Percentiles rank a stretch among this genome's conserved stretches.
Evolutionary conservation across 2,113 vertebrate genomes (phyloP).

Genomic region (Halcyon malimbica): DNA sequence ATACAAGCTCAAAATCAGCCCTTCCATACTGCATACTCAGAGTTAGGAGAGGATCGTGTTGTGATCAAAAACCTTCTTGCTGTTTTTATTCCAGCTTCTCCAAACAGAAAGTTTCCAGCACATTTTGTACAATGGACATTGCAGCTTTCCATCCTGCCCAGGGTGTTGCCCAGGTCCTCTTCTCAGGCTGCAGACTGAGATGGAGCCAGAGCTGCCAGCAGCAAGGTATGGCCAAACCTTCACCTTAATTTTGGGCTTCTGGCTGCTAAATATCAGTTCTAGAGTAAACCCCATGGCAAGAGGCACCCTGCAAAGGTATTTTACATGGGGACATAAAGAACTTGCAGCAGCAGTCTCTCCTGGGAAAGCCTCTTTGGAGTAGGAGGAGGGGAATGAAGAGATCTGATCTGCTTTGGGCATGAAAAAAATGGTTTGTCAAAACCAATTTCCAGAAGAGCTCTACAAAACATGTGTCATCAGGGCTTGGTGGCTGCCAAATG

Average conservation of each 20-base stretch:
- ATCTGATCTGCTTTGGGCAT: background rate
- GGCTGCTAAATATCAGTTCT: background rate
- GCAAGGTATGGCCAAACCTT: background rate
- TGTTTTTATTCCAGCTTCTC: slow-evolving; percentile 1
- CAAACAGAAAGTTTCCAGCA: background rate
- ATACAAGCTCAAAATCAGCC: background rate
- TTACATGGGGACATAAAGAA: accelerated
- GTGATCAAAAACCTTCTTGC: background rate
- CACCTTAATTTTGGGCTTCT: background rate
- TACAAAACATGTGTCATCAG: background rate
- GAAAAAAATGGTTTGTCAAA: background rate
- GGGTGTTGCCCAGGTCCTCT: accelerated
- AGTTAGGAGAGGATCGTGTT: background rate
- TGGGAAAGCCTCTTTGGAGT: background rate
- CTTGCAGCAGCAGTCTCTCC: accelerated
- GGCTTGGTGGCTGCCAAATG: background rate
- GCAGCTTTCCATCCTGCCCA: background rate
- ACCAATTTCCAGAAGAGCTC: background rate
- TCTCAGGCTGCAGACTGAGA: accelerated
- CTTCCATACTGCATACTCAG: background rate
- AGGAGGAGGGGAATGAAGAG: background rate
- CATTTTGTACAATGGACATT: accelerated
- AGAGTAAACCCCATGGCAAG: background rate
- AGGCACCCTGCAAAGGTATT: background rate
- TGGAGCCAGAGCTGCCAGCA: background rate